A percentile compares a stretch with the other conserved stretches of the same genome.
Conservation (phyloP, 2,113 vertebrate species). For the Leptodactylus fuscus region DNA sequence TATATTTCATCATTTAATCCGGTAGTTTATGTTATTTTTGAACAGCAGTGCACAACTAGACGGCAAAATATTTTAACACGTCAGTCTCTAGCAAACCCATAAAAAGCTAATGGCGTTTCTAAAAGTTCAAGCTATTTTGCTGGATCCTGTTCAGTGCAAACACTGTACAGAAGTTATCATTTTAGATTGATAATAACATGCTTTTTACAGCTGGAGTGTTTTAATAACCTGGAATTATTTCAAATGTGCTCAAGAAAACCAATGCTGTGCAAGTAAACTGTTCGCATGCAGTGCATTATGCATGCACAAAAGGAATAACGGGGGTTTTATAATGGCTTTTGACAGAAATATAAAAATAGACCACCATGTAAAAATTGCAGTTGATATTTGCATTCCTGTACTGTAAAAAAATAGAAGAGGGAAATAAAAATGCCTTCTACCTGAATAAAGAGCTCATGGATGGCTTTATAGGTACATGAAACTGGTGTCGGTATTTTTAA, state of each 20-base stretch:
- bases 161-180: conserved; percentile 9
- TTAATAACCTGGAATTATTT: conserved; percentile 50
- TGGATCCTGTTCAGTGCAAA: not conserved
- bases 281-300: conserved; percentile 17
- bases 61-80: conserved; percentile 3
- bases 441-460: not conserved
- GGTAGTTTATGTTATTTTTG: not conserved
- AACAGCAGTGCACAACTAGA: not conserved
- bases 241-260: conserved; percentile 13
- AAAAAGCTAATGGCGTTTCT: conserved; percentile 21
- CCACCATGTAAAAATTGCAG: not conserved
- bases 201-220: conserved; percentile 27
- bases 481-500: not conserved
- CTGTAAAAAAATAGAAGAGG: not conserved
- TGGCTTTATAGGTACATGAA: not conserved
- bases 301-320: conserved; percentile 5
- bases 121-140: conserved; percentile 21
- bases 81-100: not conserved
- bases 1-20: too few species aligned
- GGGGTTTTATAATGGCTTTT: not conserved
- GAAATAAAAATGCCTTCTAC: not conserved
- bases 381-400: not conserved
- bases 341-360: not conserved
- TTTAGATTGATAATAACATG: conserved; percentile 27
- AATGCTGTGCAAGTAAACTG: conserved; percentile 7